Percentiles rank a stretch among this genome's conserved stretches.
These are phyloP conservation scores for Pocota personata DNA, from an alignment of 2,888 invertebrate species.

Conservation along the genomic window DNA sequence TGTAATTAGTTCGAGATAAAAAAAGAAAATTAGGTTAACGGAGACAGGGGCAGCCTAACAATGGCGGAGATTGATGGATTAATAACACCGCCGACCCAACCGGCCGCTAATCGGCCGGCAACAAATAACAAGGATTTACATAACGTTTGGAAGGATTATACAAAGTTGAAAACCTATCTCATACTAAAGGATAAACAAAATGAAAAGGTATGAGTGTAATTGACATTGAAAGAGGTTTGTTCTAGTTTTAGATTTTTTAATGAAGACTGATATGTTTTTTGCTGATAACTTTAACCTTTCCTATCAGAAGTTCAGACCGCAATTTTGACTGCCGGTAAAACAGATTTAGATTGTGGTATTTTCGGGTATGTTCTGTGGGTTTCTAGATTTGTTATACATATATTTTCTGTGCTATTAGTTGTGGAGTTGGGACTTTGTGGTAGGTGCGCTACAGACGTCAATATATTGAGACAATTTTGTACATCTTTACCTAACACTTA, in stretches of 20 bases:
- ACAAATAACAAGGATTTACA: conserved; percentile 72
- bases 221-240: background rate
- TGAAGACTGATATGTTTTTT: background rate
- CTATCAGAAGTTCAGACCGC: conserved; percentile 22
- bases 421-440: no score
- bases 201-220: conserved; percentile 77
- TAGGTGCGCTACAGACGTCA: no score
- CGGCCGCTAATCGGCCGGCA: conserved; percentile 44
- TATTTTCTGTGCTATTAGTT: no score
- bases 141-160: conserved; percentile 81
- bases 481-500: no score
- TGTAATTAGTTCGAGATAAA: conserved; percentile 15
- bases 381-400: no score
- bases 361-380: no score
- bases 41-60: background rate
- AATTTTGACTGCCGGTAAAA: background rate
- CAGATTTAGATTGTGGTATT: background rate
- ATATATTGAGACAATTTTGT: no score
- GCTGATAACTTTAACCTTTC: conserved; percentile 7
- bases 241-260: background rate
- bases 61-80: conserved; percentile 76
- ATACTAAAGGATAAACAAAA: conserved; percentile 80
- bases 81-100: conserved; percentile 54
- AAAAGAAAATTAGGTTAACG: conserved; percentile 9
- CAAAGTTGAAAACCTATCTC: conserved; percentile 81